Evolutionary conservation across 2,888 invertebrate genomes (phyloP), one percentile per base, ranked within the genome.

Genomic region (Trachelus stipa): DNA sequence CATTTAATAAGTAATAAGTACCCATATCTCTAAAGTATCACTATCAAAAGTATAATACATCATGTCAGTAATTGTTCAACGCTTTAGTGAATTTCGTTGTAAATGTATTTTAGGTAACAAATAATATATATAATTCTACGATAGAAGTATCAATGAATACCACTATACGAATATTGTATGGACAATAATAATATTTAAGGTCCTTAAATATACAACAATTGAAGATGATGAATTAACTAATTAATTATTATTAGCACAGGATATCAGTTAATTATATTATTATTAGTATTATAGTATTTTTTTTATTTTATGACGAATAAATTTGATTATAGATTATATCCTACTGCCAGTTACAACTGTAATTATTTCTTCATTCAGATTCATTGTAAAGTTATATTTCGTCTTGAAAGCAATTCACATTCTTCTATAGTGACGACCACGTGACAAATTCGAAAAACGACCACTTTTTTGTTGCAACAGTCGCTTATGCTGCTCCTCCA

Each of bases 181-280:
- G 91, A 91, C 91, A 91, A 91, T 91, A 90, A 91, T 90, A 89
- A 87, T 87, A 86, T 85, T 90, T 90, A 90, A 89, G 90, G 82
- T 86, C 85, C 88, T 87, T 84, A 87, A 89, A 88, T 89, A 87
- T 83, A 89, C 37, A 35, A 77, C 33, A 30, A 74, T 35, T 56
- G 9, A 56, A 56, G 9, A 23, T 56, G 1, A 56, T 56, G 56
- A 56, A 23, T 23, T 23, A 56, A 35, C n/a, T 31, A 73, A 31
- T 23, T 73, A 74, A 77, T 35, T n/a, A 30, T 75, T 35, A 37
- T 74, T 75, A 31, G 11, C 6, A 74, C 56, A 37, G 9, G 31
- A 35, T 75, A 73, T 73, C 11, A 76, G 34, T 12, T 73, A 15
- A 73, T 73, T 73, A 73, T 73, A 34, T 35, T 34, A 76, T 73